phyloP scores from a whole-genome alignment of 2,797 vertebrate species.

The Chloroceryle inda region DNA sequence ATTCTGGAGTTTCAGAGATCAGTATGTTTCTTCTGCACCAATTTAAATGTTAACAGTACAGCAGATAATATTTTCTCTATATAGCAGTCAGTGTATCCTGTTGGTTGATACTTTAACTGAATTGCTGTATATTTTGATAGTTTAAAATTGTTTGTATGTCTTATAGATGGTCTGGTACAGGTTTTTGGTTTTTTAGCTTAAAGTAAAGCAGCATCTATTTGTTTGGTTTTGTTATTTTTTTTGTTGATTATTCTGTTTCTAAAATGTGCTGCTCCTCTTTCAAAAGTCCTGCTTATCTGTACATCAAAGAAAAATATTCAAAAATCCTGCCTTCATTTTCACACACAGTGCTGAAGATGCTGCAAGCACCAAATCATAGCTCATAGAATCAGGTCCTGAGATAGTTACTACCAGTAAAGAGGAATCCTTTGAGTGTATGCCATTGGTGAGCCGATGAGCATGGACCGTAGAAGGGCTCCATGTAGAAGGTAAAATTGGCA shows the following conservation, averaged over 20 bases:
- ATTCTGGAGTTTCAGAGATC: slow-evolving; percentile 61
- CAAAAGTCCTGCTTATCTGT: slow-evolving; percentile 86
- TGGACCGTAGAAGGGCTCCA: slow-evolving; percentile 99
- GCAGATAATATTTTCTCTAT: slow-evolving; percentile 73
- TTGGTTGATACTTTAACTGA: slow-evolving; percentile 79
- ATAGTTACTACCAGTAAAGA: slow-evolving; percentile 98
- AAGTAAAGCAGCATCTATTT: slow-evolving; percentile 81
- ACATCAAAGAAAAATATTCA: slow-evolving; percentile 84
- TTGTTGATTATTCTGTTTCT: slow-evolving; percentile 77
- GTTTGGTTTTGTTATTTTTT: neutral
- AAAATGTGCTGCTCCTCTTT: slow-evolving; percentile 85
- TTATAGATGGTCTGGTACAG: slow-evolving; percentile 76
- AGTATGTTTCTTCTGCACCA: slow-evolving; percentile 80
- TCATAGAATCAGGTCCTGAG: slow-evolving; percentile 99
- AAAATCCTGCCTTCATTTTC: slow-evolving; percentile 99
- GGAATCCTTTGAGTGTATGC: slow-evolving; percentile 98
- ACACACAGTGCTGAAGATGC: slow-evolving; percentile 99
- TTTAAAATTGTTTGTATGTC: slow-evolving; percentile 84
- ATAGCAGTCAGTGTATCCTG: slow-evolving; percentile 78
- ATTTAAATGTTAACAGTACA: slow-evolving; percentile 80
- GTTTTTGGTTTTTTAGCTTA: slow-evolving; percentile 78
- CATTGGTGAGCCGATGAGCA: slow-evolving; percentile 95
- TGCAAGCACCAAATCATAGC: slow-evolving; percentile 95
- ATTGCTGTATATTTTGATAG: slow-evolving; percentile 81
- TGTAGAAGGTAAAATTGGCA: slow-evolving; percentile 97